These are phyloP conservation scores for Mesoclemmys tuberculata DNA, from an alignment of 2,113 vertebrate species.

Conservation along the genomic window DNA sequence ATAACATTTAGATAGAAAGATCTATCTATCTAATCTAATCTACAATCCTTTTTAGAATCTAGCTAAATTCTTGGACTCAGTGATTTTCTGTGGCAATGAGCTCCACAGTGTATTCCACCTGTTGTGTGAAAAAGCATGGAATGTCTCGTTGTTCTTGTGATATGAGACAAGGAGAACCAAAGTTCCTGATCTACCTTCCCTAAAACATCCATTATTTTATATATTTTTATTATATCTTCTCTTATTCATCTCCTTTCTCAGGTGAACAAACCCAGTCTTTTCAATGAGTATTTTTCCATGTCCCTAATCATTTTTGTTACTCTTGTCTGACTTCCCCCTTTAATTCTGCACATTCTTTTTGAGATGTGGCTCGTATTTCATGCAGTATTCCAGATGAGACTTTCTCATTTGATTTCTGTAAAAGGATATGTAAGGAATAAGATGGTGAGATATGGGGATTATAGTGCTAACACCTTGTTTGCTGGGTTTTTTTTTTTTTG, in stretches of 20 bases:
- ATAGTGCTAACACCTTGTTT: neutral
- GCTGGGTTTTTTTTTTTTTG: neutral
- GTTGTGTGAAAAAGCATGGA: neutral
- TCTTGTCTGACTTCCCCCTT: neutral
- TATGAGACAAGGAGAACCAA: neutral
- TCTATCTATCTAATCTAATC: too few relatives aligned
- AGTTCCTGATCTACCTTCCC: neutral
- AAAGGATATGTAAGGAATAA: too few relatives aligned
- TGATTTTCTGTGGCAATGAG: neutral
- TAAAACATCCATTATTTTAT: neutral
- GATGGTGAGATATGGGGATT: neutral
- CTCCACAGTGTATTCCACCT: neutral
- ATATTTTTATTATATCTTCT: neutral
- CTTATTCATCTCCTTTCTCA: neutral
- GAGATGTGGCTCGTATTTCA: neutral
- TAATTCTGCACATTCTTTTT: neutral
- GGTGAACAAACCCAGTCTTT: neutral
- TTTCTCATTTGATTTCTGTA: neutral
- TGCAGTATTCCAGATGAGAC: neutral
- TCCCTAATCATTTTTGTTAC: neutral
- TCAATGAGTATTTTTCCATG: neutral
- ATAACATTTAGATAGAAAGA: too few relatives aligned
- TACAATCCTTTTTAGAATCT: too few relatives aligned
- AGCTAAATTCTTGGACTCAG: neutral
- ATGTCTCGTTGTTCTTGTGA: neutral